Evolutionary conservation across 2,113 vertebrate genomes (phyloP), one percentile per base, ranked within the genome.

Genomic region (Proterorhinus semilunaris): DNA sequence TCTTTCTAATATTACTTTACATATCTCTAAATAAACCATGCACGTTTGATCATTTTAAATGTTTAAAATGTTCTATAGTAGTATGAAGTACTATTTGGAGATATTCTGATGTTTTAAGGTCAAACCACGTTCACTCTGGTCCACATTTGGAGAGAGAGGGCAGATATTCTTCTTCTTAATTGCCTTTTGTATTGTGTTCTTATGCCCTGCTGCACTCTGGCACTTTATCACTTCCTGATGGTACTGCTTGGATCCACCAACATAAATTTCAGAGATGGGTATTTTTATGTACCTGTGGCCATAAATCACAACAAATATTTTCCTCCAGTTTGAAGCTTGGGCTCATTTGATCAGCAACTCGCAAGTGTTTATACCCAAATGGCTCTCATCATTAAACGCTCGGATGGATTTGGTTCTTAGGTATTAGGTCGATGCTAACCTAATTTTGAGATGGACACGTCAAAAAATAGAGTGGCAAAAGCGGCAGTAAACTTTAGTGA

Each of bases 161-260:
- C 66, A 69, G 49, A 81, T 82, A 87, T 92, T 83, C 74, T 87
- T 91, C 86, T 86, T 82, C 68, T 85, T 90, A 90, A 89, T 90
- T 88, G 76, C 83, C 76, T 86, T 71, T 78, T 64, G 47, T 83
- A 47, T 89, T 83, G 65, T 75, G 49, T 69, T 72, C 63, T 12
- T 71, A 52, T 80, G 66, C 70, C 68, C 52, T 65, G 54, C 76
- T 84, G 62, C 70, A 82, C 74, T 68, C 75, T 61, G 65, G 59
- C 69, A 62, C 75, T 82, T 68, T 3, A 61, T 59, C 63, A 67
- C 52, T 59, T 54, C 71, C 62, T 57, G 10, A 47, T 15, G 3
- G 63, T 21, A 57, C 50, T n/a, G 63, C 69, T 65, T 71, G 66
- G 12, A 45, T 15, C 13, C n/a, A 43, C 8, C 36, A 71, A 63